phyloP scores from a whole-genome alignment of 2,888 invertebrate genomes.

The Agrochola macilenta region DNA sequence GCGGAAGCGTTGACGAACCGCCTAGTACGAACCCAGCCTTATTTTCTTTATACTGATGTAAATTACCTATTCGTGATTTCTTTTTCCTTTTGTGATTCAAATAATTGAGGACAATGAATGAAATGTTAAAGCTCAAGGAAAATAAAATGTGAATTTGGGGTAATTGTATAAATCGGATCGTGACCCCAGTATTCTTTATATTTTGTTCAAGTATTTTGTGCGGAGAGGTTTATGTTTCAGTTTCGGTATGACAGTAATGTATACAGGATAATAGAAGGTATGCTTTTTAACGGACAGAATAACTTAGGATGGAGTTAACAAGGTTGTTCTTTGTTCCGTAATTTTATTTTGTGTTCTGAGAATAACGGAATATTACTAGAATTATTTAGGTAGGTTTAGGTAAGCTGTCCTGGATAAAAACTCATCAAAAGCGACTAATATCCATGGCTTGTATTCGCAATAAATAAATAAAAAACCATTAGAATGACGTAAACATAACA shows the following conservation, averaged over 20 bases:
- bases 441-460: not conserved
- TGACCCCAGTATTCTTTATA: slow-evolving; percentile 29
- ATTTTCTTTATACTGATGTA: slow-evolving; percentile 49
- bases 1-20: slow-evolving; percentile 26
- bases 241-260: slow-evolving; percentile 48
- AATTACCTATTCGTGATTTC: slow-evolving; percentile 52
- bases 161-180: slow-evolving; percentile 57
- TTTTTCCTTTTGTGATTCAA: slow-evolving; percentile 59
- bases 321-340: slow-evolving; percentile 24
- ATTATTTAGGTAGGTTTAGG: not conserved
- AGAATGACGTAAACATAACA: not conserved
- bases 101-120: slow-evolving; percentile 57
- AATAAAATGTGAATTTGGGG: slow-evolving; percentile 57
- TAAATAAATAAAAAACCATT: not conserved
- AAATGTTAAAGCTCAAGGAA: slow-evolving; percentile 52
- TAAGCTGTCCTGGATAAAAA: not conserved
- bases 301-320: slow-evolving; percentile 25
- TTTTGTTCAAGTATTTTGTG: slow-evolving; percentile 22
- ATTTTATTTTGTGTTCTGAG: slow-evolving; percentile 23
- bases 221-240: slow-evolving; percentile 33
- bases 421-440: not conserved
- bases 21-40: slow-evolving; percentile 28
- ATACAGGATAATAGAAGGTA: slow-evolving; percentile 41
- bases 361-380: not conserved
- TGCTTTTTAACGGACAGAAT: slow-evolving; percentile 30